Conservation (phyloP, 2,888 invertebrate genomes). For the Dyspetes luteomarginatus region DNA sequence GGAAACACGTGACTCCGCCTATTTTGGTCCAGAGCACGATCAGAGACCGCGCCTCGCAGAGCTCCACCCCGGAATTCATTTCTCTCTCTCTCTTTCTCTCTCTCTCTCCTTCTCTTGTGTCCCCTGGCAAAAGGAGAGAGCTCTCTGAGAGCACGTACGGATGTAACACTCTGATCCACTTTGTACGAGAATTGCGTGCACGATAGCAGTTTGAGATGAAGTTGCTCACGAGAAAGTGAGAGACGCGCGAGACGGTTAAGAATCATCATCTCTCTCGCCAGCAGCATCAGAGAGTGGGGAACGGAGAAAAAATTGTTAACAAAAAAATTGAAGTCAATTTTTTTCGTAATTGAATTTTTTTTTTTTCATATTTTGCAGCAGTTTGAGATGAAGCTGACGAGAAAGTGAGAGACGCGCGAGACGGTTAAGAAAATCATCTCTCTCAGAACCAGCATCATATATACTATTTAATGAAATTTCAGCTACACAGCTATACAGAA, state of each 20-base stretch:
- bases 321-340: neutral
- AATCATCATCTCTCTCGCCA: neutral
- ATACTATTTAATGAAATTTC: too few relatives aligned
- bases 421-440: neutral
- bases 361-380: too few relatives aligned
- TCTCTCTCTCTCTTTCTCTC: constrained; percentile 2
- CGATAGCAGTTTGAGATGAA: constrained; percentile 39
- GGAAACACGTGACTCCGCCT: constrained; percentile 69
- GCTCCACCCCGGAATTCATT: constrained; percentile 64
- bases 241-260: constrained; percentile 11
- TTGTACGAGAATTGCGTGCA: constrained; percentile 5
- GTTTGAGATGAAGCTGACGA: constrained; percentile 35
- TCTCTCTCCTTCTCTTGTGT: constrained; percentile 17
- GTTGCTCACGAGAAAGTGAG: constrained; percentile 21
- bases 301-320: neutral
- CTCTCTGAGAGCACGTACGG: constrained; percentile 69
- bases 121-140: constrained; percentile 24
- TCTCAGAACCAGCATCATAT: too few relatives aligned
- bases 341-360: too few relatives aligned
- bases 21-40: constrained; percentile 52
- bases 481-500: too few relatives aligned
- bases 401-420: constrained; percentile 18
- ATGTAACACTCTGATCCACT: constrained; percentile 11
- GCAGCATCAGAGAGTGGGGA: too few relatives aligned
- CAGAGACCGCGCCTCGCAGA: constrained; percentile 65